These are phyloP conservation scores for Acrocephalus kingi DNA, from an alignment of 2,113 vertebrate genomes.

Conservation along the genomic window DNA sequence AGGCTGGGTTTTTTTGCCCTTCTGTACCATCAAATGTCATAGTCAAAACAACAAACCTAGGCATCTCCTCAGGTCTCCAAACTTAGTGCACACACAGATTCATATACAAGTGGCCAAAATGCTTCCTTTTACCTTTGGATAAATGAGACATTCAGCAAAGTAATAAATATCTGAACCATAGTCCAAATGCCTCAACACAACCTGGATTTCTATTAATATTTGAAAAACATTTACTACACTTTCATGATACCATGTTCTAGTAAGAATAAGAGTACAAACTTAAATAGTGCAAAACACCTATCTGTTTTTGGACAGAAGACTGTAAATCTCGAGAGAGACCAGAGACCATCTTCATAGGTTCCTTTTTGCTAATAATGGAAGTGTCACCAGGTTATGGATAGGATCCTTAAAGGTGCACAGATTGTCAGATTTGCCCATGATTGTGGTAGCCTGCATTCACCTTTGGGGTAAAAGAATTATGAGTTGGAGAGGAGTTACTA, in stretches of 20 bases:
- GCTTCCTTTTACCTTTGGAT: neutral
- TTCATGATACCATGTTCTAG: neutral
- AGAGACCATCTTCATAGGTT: neutral
- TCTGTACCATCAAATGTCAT: neutral
- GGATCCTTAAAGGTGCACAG: neutral
- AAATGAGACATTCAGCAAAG: neutral
- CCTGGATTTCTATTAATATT: neutral
- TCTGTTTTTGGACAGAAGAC: neutral
- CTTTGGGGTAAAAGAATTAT: neutral
- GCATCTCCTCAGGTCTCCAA: neutral
- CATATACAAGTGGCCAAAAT: neutral
- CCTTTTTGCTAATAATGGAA: neutral
- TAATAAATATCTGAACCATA: neutral
- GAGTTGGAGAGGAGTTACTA: neutral
- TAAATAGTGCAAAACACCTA: neutral
- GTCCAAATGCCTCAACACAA: neutral
- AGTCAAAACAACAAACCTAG: neutral
- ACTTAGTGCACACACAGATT: neutral
- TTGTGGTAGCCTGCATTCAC: neutral
- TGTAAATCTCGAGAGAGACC: neutral
- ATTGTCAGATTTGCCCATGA: neutral
- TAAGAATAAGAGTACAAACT: neutral
- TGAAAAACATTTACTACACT: neutral
- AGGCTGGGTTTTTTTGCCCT: neutral
- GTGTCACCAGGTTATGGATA: neutral